Percentiles rank a stretch among this genome's conserved stretches.
Evolutionary conservation across 1,140 invertebrate genomes (phyloP).

Genomic region (Saccostrea cuccullata): DNA sequence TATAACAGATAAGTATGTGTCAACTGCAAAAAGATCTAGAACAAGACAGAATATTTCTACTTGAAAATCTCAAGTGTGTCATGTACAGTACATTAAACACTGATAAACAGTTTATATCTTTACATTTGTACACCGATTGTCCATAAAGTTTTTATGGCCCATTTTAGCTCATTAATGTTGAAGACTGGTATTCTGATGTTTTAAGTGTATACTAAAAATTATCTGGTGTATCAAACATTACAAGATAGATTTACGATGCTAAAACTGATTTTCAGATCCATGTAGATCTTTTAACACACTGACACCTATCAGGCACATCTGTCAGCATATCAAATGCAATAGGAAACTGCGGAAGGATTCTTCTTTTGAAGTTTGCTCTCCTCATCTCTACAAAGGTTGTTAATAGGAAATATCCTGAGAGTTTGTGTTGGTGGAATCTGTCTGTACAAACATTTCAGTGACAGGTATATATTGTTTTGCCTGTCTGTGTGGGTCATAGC

Average conservation of each 20-base stretch:
- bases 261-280: too few relatives aligned
- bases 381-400: not conserved
- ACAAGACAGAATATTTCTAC: not conserved
- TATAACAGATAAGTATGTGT: not conserved
- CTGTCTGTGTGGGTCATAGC: not conserved
- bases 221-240: too few relatives aligned
- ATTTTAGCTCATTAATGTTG: too few relatives aligned
- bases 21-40: not conserved
- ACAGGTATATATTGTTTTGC: not conserved
- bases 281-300: too few relatives aligned
- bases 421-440: not conserved
- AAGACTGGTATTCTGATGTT: too few relatives aligned
- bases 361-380: too few relatives aligned
- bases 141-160: not conserved
- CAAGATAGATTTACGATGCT: too few relatives aligned
- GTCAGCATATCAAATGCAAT: too few relatives aligned
- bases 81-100: not conserved
- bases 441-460: not conserved
- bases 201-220: too few relatives aligned
- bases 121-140: not conserved
- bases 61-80: constrained; percentile 3
- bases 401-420: not conserved
- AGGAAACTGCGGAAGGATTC: too few relatives aligned
- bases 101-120: not conserved
- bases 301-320: too few relatives aligned